phyloP scores from a whole-genome alignment of 2,797 vertebrate species.

The Siniperca scherzeri region DNA sequence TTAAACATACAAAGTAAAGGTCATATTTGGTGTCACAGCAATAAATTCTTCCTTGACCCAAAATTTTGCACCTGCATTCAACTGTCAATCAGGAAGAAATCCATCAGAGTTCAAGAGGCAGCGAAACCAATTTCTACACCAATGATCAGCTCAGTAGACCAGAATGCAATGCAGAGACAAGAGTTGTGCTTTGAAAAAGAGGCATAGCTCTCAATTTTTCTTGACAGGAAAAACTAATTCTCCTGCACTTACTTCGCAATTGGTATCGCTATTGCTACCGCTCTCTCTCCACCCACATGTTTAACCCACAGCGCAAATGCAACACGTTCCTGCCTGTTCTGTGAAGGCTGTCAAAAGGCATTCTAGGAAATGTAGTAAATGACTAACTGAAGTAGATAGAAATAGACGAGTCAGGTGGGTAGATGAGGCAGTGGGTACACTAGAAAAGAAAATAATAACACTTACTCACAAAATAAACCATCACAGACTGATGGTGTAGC shows the following conservation, averaged over 20 bases:
- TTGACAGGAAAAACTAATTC: conserved; percentile 39
- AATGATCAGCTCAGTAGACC: background rate
- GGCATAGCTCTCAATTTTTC: conserved; percentile 14
- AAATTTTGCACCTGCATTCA: conserved; percentile 17
- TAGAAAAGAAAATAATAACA: conserved; percentile 26
- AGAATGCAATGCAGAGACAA: conserved; percentile 25
- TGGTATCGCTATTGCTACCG: conserved; percentile 1
- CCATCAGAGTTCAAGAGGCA: background rate
- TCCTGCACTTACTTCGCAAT: conserved; percentile 27
- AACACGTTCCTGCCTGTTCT: conserved; percentile 48
- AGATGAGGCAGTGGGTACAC: conserved; percentile 26
- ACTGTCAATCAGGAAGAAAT: conserved; percentile 19
- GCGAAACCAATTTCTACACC: background rate
- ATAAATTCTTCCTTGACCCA: background rate
- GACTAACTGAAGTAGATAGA: conserved; percentile 38
- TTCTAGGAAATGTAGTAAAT: conserved; percentile 55
- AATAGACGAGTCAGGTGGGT: conserved; percentile 43
- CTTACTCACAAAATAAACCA: conserved; percentile 25
- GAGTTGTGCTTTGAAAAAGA: conserved; percentile 9
- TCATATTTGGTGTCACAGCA: conserved; percentile 15
- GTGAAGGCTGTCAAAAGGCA: conserved; percentile 52
- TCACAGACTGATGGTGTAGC: conserved; percentile 20
- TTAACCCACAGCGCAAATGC: conserved; percentile 40
- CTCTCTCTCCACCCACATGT: conserved; percentile 43
- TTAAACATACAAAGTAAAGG: conserved; percentile 18